Percentiles rank a stretch among this genome's conserved stretches.
Evolutionary conservation across 2,888 invertebrate species (phyloP).

Genomic region (Oscheius sp.): DNA sequence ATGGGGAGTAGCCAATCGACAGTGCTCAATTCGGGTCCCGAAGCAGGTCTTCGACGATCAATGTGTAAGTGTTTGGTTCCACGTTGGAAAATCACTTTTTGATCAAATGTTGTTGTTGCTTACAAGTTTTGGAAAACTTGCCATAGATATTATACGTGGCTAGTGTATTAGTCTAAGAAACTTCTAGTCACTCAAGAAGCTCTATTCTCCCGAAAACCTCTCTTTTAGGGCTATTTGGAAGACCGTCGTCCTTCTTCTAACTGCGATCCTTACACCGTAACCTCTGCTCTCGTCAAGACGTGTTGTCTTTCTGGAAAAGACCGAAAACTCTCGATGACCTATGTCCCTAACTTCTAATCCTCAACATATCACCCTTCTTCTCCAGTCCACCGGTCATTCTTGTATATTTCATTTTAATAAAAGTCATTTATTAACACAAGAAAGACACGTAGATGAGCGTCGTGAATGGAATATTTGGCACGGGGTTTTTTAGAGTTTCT

Average conservation of each 20-base stretch:
- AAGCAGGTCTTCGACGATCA: constrained; percentile 77
- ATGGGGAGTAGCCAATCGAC: constrained; percentile 71
- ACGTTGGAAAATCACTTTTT: no score
- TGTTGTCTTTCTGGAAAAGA: constrained; percentile 56
- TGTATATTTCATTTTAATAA: background rate
- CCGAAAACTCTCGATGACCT: constrained; percentile 49
- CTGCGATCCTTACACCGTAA: constrained; percentile 64
- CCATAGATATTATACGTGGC: no score
- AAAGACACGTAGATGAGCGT: constrained; percentile 20
- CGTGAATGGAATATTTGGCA: background rate
- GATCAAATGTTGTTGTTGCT: background rate
- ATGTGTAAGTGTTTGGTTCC: constrained; percentile 47
- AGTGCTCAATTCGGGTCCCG: constrained; percentile 92
- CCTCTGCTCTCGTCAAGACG: constrained; percentile 54
- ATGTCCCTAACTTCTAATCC: constrained; percentile 54
- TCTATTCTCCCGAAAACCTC: background rate
- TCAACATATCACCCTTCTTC: background rate
- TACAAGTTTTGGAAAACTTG: background rate
- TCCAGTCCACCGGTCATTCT: background rate
- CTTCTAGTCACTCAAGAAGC: no score
- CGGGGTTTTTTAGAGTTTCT: constrained; percentile 17
- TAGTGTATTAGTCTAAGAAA: no score
- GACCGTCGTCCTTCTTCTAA: constrained; percentile 68
- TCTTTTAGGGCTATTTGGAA: constrained; percentile 63
- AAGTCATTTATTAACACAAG: background rate